Evolutionary conservation across 2,113 vertebrate genomes (phyloP).

Genomic region (Lynx canadensis): DNA sequence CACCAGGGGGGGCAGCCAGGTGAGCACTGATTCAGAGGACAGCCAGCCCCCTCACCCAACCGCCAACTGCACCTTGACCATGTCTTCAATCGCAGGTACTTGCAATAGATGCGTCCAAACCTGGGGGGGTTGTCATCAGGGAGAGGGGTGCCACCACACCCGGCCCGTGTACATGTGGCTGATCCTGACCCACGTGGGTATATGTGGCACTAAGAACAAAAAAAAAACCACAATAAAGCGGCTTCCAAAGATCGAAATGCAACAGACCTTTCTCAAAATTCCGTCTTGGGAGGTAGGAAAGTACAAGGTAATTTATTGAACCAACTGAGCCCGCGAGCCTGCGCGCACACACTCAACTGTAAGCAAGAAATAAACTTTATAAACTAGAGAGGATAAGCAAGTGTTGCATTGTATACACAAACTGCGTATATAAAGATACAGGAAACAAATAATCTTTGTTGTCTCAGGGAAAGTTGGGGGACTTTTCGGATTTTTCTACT

Average conservation of each 20-base stretch:
- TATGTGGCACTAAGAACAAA: neutral
- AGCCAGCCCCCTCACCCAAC: neutral
- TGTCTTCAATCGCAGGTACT: neutral
- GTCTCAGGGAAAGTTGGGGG: neutral
- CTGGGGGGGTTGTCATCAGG: no score
- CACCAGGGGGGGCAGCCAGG: neutral
- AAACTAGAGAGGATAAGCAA: neutral
- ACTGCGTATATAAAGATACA: neutral
- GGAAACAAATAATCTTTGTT: neutral
- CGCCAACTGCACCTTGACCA: neutral
- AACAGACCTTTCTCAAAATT: neutral
- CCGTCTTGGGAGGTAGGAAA: neutral
- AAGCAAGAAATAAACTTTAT: neutral
- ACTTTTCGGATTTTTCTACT: neutral
- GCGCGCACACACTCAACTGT: rapidly evolving
- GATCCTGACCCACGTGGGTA: rapidly evolving
- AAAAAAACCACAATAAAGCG: neutral
- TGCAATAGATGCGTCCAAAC: neutral
- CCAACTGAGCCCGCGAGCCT: neutral
- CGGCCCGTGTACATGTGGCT: rapidly evolving
- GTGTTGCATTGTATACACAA: neutral
- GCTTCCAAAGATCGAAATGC: neutral
- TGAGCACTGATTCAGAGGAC: neutral
- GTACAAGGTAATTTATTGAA: neutral
- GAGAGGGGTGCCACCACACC: no score